A percentile compares a stretch with the other conserved stretches of the same genome.
These are phyloP conservation scores for Tenthredo livida DNA, from an alignment of 2,888 invertebrate genomes.

Conservation along the genomic window DNA sequence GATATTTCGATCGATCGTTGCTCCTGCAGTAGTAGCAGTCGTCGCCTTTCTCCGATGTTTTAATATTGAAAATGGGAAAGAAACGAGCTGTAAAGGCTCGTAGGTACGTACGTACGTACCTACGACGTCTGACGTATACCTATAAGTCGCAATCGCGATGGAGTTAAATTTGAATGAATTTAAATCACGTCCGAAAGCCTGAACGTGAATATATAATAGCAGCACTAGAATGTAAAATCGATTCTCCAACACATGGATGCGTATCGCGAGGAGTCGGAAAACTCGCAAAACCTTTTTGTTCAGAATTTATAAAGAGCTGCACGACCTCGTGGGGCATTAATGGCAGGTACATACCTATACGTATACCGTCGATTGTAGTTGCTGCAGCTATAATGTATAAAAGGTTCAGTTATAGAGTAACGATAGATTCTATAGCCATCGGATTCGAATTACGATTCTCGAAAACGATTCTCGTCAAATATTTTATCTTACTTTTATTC, in stretches of 20 bases:
- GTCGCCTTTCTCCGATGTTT: neutral
- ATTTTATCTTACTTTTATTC: neutral
- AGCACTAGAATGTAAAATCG: neutral
- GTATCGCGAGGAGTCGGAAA: neutral
- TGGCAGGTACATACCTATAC: neutral
- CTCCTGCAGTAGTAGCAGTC: neutral
- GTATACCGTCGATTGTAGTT: neutral
- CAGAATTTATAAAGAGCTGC: neutral
- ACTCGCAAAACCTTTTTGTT: neutral
- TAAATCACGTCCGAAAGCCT: neutral
- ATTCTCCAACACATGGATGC: neutral
- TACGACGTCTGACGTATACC: neutral
- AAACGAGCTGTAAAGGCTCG: neutral
- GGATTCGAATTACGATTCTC: neutral
- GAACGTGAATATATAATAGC: neutral
- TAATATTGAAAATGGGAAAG: neutral
- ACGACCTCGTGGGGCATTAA: neutral
- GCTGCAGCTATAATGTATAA: neutral
- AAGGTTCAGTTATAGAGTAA: constrained; percentile 12
- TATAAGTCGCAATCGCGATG: neutral
- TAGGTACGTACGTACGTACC: too few species aligned
- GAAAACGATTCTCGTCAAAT: constrained; percentile 11
- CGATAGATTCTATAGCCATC: neutral
- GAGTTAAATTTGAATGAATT: neutral
- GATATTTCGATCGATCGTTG: constrained; percentile 22